A percentile compares a stretch with the other conserved stretches of the same genome.
Evolutionary conservation across 1,140 invertebrate genomes (phyloP).

Genomic region (Bradynema listronoti): DNA sequence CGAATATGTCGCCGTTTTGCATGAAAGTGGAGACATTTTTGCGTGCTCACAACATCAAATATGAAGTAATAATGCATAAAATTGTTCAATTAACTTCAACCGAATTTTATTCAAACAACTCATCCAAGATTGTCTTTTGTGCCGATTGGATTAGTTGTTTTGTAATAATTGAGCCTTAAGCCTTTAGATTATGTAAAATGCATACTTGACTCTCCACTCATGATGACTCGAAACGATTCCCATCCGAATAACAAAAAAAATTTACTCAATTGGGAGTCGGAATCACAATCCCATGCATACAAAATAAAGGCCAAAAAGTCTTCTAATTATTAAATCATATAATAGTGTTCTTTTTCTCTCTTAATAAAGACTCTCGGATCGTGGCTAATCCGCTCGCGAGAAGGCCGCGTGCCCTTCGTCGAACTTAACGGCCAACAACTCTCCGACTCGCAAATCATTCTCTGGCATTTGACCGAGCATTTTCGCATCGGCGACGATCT

Average conservation of each 20-base stretch:
- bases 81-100: too few species aligned
- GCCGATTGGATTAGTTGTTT: too few species aligned
- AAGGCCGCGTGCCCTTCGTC: slow-evolving; percentile 49
- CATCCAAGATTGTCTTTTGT: too few species aligned
- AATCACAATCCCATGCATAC: background rate
- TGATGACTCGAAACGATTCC: too few species aligned
- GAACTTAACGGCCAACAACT: slow-evolving; percentile 55
- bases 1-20: slow-evolving; percentile 80
- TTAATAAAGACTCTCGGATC: slow-evolving; percentile 41
- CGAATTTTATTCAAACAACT: too few species aligned
- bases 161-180: too few species aligned
- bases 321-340: background rate
- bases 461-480: slow-evolving; percentile 47
- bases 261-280: too few species aligned
- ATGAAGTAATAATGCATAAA: slow-evolving; percentile 75
- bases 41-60: slow-evolving; percentile 77
- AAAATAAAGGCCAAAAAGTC: background rate
- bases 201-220: too few species aligned
- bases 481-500: slow-evolving; percentile 45
- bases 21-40: slow-evolving; percentile 90
- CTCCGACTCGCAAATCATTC: slow-evolving; percentile 52
- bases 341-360: slow-evolving; percentile 3
- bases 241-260: too few species aligned
- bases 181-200: too few species aligned
- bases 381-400: slow-evolving; percentile 38